A percentile compares a stretch with the other conserved stretches of the same genome.
Evolutionary conservation across 1,140 invertebrate species (phyloP).

Genomic region (Anastrepha ludens): DNA sequence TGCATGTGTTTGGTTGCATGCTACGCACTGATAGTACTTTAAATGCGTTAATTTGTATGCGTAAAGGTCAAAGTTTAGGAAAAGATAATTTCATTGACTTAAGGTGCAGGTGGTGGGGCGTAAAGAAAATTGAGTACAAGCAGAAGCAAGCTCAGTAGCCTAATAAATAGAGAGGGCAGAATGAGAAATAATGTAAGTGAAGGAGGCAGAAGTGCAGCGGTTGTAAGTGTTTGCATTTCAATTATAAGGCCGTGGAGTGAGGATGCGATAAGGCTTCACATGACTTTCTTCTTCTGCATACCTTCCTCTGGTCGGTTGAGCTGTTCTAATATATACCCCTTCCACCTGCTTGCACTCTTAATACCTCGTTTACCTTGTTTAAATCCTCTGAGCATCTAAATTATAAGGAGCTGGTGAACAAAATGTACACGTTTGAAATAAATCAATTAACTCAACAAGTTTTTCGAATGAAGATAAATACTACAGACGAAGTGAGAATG

Average conservation of each 20-base stretch:
- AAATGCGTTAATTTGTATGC: conserved; percentile 46
- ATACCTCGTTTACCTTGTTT: not conserved
- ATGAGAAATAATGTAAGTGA: not conserved
- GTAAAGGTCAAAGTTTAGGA: not conserved
- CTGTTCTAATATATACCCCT: not conserved
- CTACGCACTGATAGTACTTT: conserved; percentile 9
- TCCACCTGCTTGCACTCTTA: not conserved
- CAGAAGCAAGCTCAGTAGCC: not conserved
- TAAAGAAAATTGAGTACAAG: not conserved
- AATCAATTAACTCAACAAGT: conserved; percentile 33
- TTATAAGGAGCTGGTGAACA: not conserved
- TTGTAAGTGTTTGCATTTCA: conserved; percentile 17
- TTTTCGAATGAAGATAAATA: not conserved
- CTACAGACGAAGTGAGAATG: no score
- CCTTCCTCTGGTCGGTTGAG: not conserved
- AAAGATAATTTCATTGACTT: conserved; percentile 25
- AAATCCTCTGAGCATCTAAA: not conserved
- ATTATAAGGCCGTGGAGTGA: not conserved
- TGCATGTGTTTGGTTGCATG: not conserved
- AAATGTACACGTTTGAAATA: conserved; percentile 15
- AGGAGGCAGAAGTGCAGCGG: not conserved
- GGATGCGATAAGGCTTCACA: not conserved
- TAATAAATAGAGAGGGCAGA: not conserved
- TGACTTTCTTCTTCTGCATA: not conserved
- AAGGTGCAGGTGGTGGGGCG: not conserved